These are phyloP conservation scores for Drosophila kohkoa DNA, from an alignment of 1,140 invertebrate genomes.

Conservation along the genomic window DNA sequence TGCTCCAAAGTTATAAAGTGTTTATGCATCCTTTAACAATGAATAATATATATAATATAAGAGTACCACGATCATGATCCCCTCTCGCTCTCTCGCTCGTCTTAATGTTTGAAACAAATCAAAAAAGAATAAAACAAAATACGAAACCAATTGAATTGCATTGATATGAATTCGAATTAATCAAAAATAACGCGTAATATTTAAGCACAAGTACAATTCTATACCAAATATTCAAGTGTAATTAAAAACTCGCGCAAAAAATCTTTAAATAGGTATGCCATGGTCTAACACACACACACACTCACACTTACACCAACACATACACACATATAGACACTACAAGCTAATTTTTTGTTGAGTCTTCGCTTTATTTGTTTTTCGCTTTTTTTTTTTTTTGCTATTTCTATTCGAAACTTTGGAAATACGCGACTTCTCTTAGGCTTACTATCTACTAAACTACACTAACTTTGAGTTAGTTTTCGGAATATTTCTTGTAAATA, in stretches of 20 bases:
- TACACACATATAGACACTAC: slow-evolving; percentile 1
- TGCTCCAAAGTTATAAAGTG: slow-evolving; percentile 71
- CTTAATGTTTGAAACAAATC: slow-evolving; percentile 44
- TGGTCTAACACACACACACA: slow-evolving; percentile 46
- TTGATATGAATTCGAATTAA: slow-evolving; percentile 12
- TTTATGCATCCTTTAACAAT: slow-evolving; percentile 41
- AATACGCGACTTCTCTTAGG: neutral
- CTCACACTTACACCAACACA: slow-evolving; percentile 11
- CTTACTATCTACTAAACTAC: neutral
- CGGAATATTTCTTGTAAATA: slow-evolving; percentile 41
- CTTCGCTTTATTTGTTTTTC: neutral
- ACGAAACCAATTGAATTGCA: slow-evolving; percentile 22
- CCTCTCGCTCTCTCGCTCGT: slow-evolving; percentile 62
- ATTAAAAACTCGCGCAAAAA: slow-evolving; percentile 77
- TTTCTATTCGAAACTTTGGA: neutral
- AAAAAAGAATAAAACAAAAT: slow-evolving; percentile 39
- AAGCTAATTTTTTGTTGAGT: slow-evolving; percentile 1
- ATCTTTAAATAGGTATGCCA: slow-evolving; percentile 84
- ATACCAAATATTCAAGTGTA: slow-evolving; percentile 64
- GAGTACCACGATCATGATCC: slow-evolving; percentile 44
- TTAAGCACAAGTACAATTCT: slow-evolving; percentile 32
- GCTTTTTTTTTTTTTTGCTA: no score
- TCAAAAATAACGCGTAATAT: slow-evolving; percentile 38
- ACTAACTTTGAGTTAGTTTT: slow-evolving; percentile 15
- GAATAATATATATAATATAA: slow-evolving; percentile 15